Evolutionary conservation across 2,113 vertebrate genomes (phyloP).

Genomic region (Montifringilla adamsi): DNA sequence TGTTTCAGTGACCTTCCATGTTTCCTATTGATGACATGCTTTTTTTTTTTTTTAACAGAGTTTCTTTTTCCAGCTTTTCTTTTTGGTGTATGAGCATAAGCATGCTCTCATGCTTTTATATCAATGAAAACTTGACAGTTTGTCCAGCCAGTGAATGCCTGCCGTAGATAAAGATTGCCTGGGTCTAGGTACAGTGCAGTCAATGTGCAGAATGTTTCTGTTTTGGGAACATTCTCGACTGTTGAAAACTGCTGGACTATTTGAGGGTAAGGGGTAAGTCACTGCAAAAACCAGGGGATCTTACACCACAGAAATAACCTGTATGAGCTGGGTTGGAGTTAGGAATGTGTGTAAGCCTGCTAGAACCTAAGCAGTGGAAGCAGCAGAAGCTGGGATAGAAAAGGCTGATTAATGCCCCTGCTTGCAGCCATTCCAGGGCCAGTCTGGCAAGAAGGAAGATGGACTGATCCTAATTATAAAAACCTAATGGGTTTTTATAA

Average conservation of each 20-base stretch:
- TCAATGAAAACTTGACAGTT: background rate
- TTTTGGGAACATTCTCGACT: background rate
- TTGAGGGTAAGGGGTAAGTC: background rate
- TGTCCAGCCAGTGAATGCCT: background rate
- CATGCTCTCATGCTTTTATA: background rate
- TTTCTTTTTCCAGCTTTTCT: constrained; percentile 51
- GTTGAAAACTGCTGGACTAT: background rate
- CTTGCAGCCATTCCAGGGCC: background rate
- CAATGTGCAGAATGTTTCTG: background rate
- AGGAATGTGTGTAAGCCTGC: fast-evolving
- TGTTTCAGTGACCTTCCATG: constrained; percentile 50
- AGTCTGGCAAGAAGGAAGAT: background rate
- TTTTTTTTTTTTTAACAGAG: background rate
- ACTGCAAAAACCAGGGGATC: fast-evolving
- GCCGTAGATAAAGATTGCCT: background rate
- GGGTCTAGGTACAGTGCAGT: background rate
- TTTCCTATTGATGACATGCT: constrained; percentile 50
- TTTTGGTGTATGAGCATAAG: background rate
- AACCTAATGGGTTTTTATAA: background rate
- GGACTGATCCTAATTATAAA: background rate
- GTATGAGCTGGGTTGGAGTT: background rate
- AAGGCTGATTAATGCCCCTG: background rate
- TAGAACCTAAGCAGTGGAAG: background rate
- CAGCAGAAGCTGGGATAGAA: background rate
- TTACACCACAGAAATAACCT: background rate